These are phyloP conservation scores for Dipodomys stephensi DNA, from an alignment of 2,113 vertebrate genomes.

Conservation along the genomic window DNA sequence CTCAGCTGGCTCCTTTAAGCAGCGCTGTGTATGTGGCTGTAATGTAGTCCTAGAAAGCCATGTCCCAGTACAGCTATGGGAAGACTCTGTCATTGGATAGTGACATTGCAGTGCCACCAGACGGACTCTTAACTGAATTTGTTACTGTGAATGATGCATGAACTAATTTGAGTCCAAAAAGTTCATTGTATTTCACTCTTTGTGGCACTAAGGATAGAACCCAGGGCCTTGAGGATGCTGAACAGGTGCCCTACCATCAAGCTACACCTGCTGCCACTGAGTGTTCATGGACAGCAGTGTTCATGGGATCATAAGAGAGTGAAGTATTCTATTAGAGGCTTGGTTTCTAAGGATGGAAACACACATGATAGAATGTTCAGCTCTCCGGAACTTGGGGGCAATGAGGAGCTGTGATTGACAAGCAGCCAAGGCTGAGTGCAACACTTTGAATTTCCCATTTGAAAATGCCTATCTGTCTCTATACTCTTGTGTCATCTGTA, in stretches of 20 bases:
- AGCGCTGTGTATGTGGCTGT: too few relatives aligned
- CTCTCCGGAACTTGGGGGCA: background rate
- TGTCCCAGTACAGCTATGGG: accelerated
- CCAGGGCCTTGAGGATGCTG: too few relatives aligned
- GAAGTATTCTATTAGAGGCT: background rate
- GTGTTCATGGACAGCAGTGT: background rate
- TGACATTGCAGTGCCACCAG: accelerated
- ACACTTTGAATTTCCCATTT: accelerated
- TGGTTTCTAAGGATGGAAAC: background rate
- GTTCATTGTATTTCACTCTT: too few relatives aligned
- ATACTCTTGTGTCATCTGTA: accelerated
- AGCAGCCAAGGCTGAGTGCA: too few relatives aligned
- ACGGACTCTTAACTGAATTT: background rate
- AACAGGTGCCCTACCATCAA: too few relatives aligned
- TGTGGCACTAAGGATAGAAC: too few relatives aligned
- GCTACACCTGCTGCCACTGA: too few relatives aligned
- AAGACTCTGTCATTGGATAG: background rate
- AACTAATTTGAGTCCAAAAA: too few relatives aligned
- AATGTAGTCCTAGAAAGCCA: background rate
- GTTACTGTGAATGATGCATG: background rate
- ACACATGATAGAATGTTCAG: accelerated
- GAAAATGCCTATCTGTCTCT: background rate
- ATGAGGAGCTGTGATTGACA: background rate
- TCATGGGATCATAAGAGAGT: background rate
- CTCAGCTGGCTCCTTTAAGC: background rate